Conservation (phyloP, 2,797 vertebrate genomes). For the Hemibagrus guttatus region DNA sequence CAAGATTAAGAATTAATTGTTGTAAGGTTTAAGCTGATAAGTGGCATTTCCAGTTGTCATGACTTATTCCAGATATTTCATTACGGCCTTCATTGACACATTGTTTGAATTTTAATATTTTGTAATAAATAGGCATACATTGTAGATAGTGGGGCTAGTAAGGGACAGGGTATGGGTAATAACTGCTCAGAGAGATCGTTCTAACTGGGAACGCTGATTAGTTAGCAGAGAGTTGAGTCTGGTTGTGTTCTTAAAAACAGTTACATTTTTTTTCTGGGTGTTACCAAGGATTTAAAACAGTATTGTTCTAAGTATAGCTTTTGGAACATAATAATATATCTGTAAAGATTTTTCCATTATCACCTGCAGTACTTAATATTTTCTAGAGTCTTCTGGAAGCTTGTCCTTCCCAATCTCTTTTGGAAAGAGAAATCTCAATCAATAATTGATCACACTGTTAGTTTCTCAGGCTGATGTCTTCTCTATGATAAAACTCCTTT, state of each 20-base stretch:
- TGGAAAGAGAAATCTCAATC: background rate
- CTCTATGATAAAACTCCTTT: background rate
- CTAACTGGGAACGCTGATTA: background rate
- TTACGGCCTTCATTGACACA: background rate
- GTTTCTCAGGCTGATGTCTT: background rate
- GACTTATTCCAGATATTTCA: background rate
- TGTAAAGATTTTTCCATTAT: background rate
- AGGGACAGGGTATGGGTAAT: background rate
- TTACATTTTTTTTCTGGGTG: background rate
- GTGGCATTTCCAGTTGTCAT: background rate
- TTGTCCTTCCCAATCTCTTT: background rate
- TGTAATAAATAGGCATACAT: background rate
- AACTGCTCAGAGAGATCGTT: background rate
- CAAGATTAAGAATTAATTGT: background rate
- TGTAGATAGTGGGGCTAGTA: no score
- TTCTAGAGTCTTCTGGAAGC: background rate
- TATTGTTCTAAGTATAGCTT: background rate
- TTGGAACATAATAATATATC: background rate
- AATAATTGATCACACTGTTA: background rate
- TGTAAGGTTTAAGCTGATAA: background rate
- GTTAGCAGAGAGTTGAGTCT: background rate
- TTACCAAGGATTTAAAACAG: background rate
- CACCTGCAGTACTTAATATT: background rate
- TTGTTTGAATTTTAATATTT: background rate
- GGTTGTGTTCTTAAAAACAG: background rate